Conservation (phyloP, 2,797 vertebrate genomes). For the Oceanodroma leucorhoa region DNA sequence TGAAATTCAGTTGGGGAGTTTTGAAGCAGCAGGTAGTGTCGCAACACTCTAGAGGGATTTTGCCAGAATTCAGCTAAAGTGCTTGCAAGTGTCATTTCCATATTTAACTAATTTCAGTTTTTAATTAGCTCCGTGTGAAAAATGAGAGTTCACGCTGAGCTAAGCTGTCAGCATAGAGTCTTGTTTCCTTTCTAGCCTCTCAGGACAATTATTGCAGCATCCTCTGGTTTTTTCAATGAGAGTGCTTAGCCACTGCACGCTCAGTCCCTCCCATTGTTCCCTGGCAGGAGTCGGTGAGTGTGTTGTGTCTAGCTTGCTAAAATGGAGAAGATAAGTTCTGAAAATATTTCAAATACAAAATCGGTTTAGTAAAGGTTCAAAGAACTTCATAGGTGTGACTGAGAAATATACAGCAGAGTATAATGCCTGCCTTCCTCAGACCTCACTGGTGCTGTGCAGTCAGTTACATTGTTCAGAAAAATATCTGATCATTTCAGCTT, state of each 20-base stretch:
- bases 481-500: not conserved
- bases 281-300: slow-evolving; percentile 17
- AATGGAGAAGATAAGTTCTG: slow-evolving; percentile 41
- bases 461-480: not conserved
- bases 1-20: slow-evolving; percentile 83
- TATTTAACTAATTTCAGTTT: slow-evolving; percentile 89
- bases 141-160: slow-evolving; percentile 84
- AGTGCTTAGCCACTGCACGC: slow-evolving; percentile 60
- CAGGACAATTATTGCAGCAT: slow-evolving; percentile 80
- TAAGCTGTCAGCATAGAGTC: slow-evolving; percentile 81
- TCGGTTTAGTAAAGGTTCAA: not conserved
- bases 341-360: slow-evolving; percentile 2
- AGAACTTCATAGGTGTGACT: not conserved
- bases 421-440: not conserved
- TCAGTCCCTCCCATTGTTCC: slow-evolving; percentile 50
- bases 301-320: slow-evolving; percentile 24
- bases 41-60: slow-evolving; percentile 81
- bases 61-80: slow-evolving; percentile 84
- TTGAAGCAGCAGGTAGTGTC: slow-evolving; percentile 83
- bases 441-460: not conserved
- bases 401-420: not conserved
- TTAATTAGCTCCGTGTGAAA: slow-evolving; percentile 87
- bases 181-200: slow-evolving; percentile 84
- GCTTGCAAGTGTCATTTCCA: slow-evolving; percentile 85
- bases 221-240: slow-evolving; percentile 71